Evolutionary conservation across 1,140 invertebrate genomes (phyloP).

Genomic region (Diorhabda elongata): DNA sequence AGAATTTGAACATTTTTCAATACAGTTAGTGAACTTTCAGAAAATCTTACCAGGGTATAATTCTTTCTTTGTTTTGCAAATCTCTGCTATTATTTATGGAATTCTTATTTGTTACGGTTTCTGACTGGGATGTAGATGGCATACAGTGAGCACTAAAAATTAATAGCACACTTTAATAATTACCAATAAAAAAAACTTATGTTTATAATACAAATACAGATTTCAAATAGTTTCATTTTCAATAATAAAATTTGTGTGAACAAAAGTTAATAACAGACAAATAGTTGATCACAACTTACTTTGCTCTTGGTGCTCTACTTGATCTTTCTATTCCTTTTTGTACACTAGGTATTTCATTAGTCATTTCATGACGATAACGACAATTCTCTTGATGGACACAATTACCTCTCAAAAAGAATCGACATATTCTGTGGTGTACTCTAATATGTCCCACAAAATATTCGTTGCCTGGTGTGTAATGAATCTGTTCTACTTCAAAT

Average conservation of each 20-base stretch:
- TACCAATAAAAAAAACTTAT: background rate
- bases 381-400: conserved; percentile 31
- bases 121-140: conserved; percentile 24
- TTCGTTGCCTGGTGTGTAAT: conserved; percentile 20
- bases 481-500: conserved; percentile 25
- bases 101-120: background rate
- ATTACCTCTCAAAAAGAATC: conserved; percentile 26
- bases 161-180: background rate
- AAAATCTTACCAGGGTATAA: background rate
- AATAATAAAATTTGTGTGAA: background rate
- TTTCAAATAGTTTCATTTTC: background rate
- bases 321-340: conserved; percentile 13
- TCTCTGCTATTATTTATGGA: background rate
- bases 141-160: conserved; percentile 24
- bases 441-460: conserved; percentile 21
- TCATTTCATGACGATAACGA: conserved; percentile 33
- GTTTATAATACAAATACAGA: background rate
- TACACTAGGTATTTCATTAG: conserved; percentile 22
- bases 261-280: background rate
- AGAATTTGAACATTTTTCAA: conserved; percentile 2
- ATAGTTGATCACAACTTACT: background rate
- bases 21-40: too few relatives aligned
- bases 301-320: conserved; percentile 6
- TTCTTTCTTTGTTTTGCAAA: background rate
- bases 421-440: conserved; percentile 25